A percentile compares a stretch with the other conserved stretches of the same genome.
Conservation (phyloP, 2,113 vertebrate species). For the Brachyistius frenatus region DNA sequence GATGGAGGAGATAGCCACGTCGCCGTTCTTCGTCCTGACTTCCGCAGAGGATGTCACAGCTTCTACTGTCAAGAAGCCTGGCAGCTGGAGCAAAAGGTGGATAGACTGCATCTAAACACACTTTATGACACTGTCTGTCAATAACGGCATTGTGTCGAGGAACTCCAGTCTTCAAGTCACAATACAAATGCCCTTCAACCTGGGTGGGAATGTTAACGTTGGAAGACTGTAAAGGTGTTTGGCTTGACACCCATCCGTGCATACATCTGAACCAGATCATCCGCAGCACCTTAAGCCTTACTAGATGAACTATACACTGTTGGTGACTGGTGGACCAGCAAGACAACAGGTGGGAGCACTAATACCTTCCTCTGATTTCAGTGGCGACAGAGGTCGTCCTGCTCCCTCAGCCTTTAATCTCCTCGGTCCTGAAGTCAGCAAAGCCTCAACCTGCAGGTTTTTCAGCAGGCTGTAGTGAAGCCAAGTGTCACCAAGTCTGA, state of each 20-base stretch:
- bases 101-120: constrained; percentile 39
- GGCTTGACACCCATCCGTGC: neutral
- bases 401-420: constrained; percentile 70
- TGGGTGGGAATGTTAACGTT: neutral
- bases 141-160: constrained; percentile 3
- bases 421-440: constrained; percentile 41
- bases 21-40: neutral
- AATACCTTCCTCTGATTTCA: constrained; percentile 48
- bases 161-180: neutral
- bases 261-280: neutral
- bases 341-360: constrained; percentile 54
- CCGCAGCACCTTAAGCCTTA: constrained; percentile 23
- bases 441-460: constrained; percentile 36
- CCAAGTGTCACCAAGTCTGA: constrained; percentile 12
- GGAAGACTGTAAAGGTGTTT: neutral
- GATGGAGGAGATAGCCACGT: constrained; percentile 84
- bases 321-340: constrained; percentile 37
- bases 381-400: constrained; percentile 2
- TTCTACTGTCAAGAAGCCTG: constrained; percentile 20
- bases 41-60: constrained; percentile 19
- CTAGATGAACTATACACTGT: neutral
- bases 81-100: constrained; percentile 44
- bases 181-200: neutral
- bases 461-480: neutral
- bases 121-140: constrained; percentile 25